Conservation (phyloP, 2,888 invertebrate species). For the Acronicta alni region DNA sequence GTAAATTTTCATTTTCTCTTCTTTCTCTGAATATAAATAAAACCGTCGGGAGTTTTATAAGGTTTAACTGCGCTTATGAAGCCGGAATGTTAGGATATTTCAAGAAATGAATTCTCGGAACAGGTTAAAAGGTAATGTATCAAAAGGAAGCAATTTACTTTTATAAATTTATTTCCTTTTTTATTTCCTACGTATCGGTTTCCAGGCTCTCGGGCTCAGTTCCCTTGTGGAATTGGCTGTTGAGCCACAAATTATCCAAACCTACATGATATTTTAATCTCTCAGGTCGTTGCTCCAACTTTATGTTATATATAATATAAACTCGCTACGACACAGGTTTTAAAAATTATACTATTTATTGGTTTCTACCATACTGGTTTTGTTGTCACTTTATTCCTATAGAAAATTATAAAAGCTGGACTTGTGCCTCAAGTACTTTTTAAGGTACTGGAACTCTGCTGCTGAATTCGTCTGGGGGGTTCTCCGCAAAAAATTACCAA, state of each 20-base stretch:
- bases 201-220: not conserved
- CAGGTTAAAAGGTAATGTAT: constrained; percentile 20
- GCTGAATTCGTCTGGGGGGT: too few species aligned
- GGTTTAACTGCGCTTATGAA: not conserved
- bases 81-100: not conserved
- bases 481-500: too few species aligned
- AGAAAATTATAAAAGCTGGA: too few species aligned
- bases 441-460: too few species aligned
- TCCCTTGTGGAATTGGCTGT: constrained; percentile 13
- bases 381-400: too few species aligned
- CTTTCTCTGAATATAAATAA: not conserved
- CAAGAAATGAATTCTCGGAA: constrained; percentile 8
- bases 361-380: too few species aligned
- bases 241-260: constrained; percentile 27
- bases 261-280: constrained; percentile 17
- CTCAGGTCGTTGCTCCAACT: constrained; percentile 2
- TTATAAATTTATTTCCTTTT: constrained; percentile 32
- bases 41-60: not conserved
- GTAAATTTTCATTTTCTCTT: not conserved
- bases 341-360: too few species aligned
- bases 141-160: constrained; percentile 25
- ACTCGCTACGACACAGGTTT: not conserved
- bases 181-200: constrained; percentile 7
- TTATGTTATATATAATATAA: not conserved
- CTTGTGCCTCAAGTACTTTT: too few species aligned